Conservation (phyloP, 53 echinoderm and acorn worm species). For the Echinarachnius parma region DNA sequence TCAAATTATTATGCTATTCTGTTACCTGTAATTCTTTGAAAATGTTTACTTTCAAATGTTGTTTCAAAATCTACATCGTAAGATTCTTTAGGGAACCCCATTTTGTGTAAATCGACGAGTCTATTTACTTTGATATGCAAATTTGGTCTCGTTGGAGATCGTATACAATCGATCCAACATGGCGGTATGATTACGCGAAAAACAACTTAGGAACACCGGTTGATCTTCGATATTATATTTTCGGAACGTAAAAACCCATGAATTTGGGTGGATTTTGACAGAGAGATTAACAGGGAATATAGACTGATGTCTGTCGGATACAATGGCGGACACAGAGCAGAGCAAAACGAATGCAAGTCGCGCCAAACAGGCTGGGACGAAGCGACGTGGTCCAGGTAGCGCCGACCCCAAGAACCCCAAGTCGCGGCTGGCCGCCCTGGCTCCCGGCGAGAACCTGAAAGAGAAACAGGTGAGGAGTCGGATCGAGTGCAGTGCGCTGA, state of each 20-base stretch:
- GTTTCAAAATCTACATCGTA: no score
- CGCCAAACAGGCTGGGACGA: conserved; percentile 47
- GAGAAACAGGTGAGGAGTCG: conserved; percentile 83
- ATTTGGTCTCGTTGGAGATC: conserved; percentile 83
- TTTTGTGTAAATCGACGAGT: conserved; percentile 24
- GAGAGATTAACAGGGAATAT: no score
- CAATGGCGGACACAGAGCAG: conserved; percentile 70
- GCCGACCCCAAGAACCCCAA: conserved; percentile 96
- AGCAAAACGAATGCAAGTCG: conserved; percentile 52
- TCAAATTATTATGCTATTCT: no score
- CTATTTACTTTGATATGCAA: conserved; percentile 57
- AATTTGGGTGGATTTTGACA: not conserved
- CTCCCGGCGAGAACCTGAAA: conserved; percentile 97
- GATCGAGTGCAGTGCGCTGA: not conserved
- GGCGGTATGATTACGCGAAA: conserved; percentile 22
- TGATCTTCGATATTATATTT: not conserved
- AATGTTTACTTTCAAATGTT: no score
- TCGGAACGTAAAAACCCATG: not conserved
- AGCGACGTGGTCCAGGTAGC: conserved; percentile 67
- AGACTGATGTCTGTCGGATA: not conserved
- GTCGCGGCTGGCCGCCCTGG: conserved; percentile 87
- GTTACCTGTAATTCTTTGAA: no score
- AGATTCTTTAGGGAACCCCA: no score
- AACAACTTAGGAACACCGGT: not conserved
- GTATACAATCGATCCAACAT: conserved; percentile 60